Evolutionary conservation across 2,113 vertebrate genomes (phyloP), one percentile per base, ranked within the genome.

Genomic region (Meles meles): DNA sequence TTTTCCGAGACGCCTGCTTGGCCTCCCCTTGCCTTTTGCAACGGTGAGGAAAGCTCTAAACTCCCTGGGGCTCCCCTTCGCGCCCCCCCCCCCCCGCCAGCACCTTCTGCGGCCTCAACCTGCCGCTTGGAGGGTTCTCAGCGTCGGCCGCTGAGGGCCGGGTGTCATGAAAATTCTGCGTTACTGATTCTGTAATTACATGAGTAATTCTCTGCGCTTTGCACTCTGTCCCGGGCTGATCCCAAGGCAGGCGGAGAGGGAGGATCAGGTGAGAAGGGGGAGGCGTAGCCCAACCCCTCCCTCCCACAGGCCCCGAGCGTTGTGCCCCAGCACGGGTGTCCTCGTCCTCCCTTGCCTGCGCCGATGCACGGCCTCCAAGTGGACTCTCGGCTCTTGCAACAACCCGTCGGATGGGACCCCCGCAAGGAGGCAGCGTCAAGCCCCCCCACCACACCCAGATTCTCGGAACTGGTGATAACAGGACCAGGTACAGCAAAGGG

Each of bases 241-340:
- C 23, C 18, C 82, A 14, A 65, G 71, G 47, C 9, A 12, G 4
- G 9, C 6, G 37, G 31, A 71, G 57, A 29, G 5, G 6, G 42
- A 55, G 39, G 1, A 0, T 27, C 7, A 3, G 23, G 29, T 2
- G 2, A 74, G 42, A 55, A 7, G 18, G 9, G 1, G 81, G 49
- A 2, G 0, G 20, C 20, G 27, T 0, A 31, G 25, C 15, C 52
- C 31, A 0, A 0, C 7, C 47, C 9, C 67, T 25, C 12, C 5
- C 39, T n/a, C 27, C 39, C n/a, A 7, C 0, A 0, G 4, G 2
- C 63, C 71, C 69, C 14, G 5, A 17, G 25, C 39, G 69, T 0
- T 1, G 52, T 10, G 34, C 0, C 8, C 14, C 37, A 44, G 1
- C 2, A 61, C 6, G 0, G 21, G 44, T 5, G 6, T 0, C 23